Evolutionary conservation across 2,113 vertebrate species (phyloP), one percentile per base, ranked within the genome.

Genomic region (Paramisgurnus dabryanus): DNA sequence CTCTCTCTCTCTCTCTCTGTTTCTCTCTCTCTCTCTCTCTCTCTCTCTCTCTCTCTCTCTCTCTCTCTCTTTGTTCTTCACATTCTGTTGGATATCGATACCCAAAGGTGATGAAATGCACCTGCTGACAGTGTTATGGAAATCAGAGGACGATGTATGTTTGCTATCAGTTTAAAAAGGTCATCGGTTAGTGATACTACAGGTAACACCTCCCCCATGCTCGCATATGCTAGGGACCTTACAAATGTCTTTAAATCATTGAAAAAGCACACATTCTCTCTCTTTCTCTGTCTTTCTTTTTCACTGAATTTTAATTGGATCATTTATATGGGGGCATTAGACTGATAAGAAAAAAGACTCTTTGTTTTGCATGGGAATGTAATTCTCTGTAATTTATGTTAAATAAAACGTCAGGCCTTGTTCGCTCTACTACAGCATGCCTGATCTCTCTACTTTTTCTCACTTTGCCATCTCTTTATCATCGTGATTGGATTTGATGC

Each of bases 221-320:
- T 47, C 58, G 22, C 74, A 57, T 39, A 70, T 77, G 40, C 77
- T 79, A 85, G 81, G 78, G 49, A 80, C 81, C 78, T 68, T 81
- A 82, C 64, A 84, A 80, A 83, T 85, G 80, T 83, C 22, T 87
- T 47, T 66, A 79, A 85, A 75, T 78, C 80, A 80, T 85, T 83
- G 82, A 80, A 88, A 83, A 86, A 82, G 76, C 81, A 79, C 85
- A 81, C 85, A 86, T 74, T 80, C 18, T 78, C 75, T 58, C 60
- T 69, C 68, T 76, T 70, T 40, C 17, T 8, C n/a, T 15, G 5
- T 67, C n/a, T 18, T 6, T 58, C 58, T 78, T 71, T 61, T 58
- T 76, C 74, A 61, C 76, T 66, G 63, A 58, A 76, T 77, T 87
- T 88, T 87, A 84, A 89, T 82, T 87, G 55, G 65, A 78, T 89